Evolutionary conservation across 2,888 invertebrate species (phyloP).

Genomic region (Linyphia triangularis): DNA sequence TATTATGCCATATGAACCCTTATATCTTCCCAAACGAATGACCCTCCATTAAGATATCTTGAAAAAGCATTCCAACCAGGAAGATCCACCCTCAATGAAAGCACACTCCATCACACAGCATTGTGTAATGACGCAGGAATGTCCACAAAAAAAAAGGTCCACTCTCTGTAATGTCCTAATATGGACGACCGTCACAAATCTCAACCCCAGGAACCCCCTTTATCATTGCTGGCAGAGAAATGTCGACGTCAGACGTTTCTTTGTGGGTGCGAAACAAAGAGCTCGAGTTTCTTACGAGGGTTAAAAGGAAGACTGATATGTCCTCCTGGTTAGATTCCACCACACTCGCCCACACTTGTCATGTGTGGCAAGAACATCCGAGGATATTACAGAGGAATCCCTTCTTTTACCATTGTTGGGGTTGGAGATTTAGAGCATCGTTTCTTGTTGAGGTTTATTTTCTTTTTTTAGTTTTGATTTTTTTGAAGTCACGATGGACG

Average conservation of each 20-base stretch:
- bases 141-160: neutral
- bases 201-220: neutral
- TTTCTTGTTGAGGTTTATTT: neutral
- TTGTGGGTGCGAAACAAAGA: slow-evolving; percentile 15
- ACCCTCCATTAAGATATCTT: slow-evolving; percentile 3
- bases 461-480: neutral
- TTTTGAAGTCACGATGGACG: neutral
- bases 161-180: neutral
- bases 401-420: neutral
- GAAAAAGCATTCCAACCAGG: neutral
- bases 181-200: neutral
- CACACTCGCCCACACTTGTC: neutral
- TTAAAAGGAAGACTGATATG: neutral
- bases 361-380: neutral
- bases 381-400: neutral
- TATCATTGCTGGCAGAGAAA: neutral
- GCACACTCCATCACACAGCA: neutral
- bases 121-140: neutral
- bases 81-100: neutral
- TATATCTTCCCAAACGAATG: neutral
- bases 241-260: slow-evolving; percentile 24
- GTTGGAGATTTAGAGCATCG: neutral
- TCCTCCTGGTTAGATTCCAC: neutral
- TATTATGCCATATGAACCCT: neutral
- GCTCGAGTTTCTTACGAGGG: slow-evolving; percentile 20